Evolutionary conservation across 1,140 invertebrate genomes (phyloP), one percentile per base, ranked within the genome.

Genomic region (Mylabris phalerata): DNA sequence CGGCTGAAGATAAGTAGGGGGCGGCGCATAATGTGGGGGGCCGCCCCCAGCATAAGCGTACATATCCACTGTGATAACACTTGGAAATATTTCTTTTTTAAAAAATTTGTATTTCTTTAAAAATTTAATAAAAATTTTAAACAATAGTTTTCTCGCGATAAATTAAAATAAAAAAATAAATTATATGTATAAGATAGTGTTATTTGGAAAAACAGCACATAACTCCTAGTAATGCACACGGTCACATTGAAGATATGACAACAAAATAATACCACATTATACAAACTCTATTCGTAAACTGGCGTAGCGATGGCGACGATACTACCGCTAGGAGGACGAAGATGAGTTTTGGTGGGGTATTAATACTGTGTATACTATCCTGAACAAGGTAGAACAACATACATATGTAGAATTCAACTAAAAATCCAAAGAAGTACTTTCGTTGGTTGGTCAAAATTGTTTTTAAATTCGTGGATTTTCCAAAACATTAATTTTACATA

Each of bases 31-130:
- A 63, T 80, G 79, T 60, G 78, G 77, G 51, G 78, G 76, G 43
- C 75, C 77, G 58, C 79, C 79, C 67, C 78, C 79, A 65, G 75
- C 79, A 49, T 80, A 80, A 71, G 72, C 69, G 72, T 73, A 73
- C 70, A 73, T 75, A 70, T 73, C 71, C 69, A 72, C 66, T 63
- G 45, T 66, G 52, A 42, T 42, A 50, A 55, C 42, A 47, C 45
- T 47, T 38, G 19, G 19, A 42, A 10, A 9, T 9, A n/a, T 42
- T 42, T 42, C 41, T 42, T n/a, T 10, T 42, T 7, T 42, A 42
- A 42, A 19, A 19, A 19, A 19, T 1, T 19, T 19, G 19, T 42
- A 1, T 42, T 10, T n/a, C 11, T 42, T 6, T 42, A 42, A 7
- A 10, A 42, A 10, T 42, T 42, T 42, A 10, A 9, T 50, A 50